Evolutionary conservation across 2,797 vertebrate species (phyloP), one percentile per base, ranked within the genome.

Genomic region (Tragopan temminckii): DNA sequence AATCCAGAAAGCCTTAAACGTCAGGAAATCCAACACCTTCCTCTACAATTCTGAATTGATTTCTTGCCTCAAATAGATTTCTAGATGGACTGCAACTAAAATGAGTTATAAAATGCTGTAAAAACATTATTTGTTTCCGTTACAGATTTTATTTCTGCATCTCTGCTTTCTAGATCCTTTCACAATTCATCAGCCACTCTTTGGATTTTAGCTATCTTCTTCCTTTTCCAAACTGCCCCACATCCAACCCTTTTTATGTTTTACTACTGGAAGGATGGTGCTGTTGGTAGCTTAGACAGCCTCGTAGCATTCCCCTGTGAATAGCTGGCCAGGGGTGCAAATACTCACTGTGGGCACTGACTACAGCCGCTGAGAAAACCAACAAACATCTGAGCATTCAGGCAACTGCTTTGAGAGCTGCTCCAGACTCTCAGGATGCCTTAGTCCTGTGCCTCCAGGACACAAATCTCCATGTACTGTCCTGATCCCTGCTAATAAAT

Each of bases 21-120:
- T 85, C 93, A 95, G 94, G 69, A 89, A 89, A 63, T n/a, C 85
- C 89, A 90, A 31, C 4, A 66, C 77, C 85, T 72, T 63, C 70
- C 85, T 92, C 78, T n/a, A 77, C 74, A 89, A 35, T 89, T 82
- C 67, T 61, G 83, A 80, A 85, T 3, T 93, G 79, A 93, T 92
- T 95, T 89, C 88, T 94, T 69, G 90, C 91, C 91, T 95, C 93
- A 91, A 93, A 95, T 86, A 96, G 92, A 71, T 75, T 89, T 94
- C 85, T 95, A 42, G 89, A 85, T 82, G 88, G 85, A 53, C 40
- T 80, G 95, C 91, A 94, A 93, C 93, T 90, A 83, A 63, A 94
- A 72, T 40, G 74, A 95, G 85, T 94, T 93, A 94, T 8, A 88
- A 90, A 67, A 66, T 66, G 81, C 79, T 83, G 75, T 61, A 59